Conservation (phyloP, 30 jellyfish, hydroid and myxozoan species). For the Hydractinia symbiolongicarpus region DNA sequence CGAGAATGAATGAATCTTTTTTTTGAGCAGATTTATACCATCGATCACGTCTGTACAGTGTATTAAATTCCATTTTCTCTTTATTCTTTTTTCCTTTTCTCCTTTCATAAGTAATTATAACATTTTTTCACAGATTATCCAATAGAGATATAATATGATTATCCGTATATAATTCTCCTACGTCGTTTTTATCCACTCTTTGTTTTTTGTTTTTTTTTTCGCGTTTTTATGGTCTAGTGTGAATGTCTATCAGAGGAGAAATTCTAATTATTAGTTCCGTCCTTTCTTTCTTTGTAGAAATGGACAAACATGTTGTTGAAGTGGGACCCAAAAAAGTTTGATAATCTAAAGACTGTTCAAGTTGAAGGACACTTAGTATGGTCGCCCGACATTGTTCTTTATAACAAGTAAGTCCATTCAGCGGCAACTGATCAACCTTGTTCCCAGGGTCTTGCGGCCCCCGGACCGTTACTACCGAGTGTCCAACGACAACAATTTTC, state of each 20-base stretch:
- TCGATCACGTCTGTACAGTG: too few relatives aligned
- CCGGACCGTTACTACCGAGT: too few relatives aligned
- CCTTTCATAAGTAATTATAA: too few relatives aligned
- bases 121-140: background rate
- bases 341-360: slow-evolving; percentile 33
- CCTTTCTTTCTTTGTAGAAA: slow-evolving; percentile 15
- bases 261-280: background rate
- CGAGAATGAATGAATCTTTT: too few relatives aligned
- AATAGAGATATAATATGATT: background rate
- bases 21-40: too few relatives aligned
- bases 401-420: slow-evolving; percentile 54
- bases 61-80: too few relatives aligned
- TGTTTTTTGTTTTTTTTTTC: too few relatives aligned
- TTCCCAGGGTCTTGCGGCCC: too few relatives aligned
- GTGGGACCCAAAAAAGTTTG: slow-evolving; percentile 65
- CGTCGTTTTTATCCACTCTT: too few relatives aligned
- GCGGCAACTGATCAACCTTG: background rate
- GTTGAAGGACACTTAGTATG: slow-evolving; percentile 61
- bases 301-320: slow-evolving; percentile 60
- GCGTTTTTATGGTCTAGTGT: background rate
- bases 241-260: background rate
- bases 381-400: slow-evolving; percentile 84
- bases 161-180: too few relatives aligned
- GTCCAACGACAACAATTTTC: too few relatives aligned
- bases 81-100: too few relatives aligned